phyloP scores from a whole-genome alignment of 2,797 vertebrate genomes.

The Argya squamiceps region DNA sequence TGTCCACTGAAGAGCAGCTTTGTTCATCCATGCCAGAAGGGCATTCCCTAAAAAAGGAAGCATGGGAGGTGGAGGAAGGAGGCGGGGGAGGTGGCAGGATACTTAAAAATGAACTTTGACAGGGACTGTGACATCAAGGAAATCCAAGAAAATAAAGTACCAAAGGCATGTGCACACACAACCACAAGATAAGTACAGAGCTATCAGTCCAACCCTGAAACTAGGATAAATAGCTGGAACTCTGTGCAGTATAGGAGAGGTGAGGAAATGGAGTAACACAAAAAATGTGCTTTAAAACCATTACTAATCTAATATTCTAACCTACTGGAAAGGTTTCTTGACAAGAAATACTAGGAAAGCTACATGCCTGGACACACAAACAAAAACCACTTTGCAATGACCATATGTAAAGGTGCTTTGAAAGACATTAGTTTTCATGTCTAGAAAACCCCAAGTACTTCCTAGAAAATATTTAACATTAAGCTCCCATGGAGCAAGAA shows the following conservation, averaged over 20 bases:
- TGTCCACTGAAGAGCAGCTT: neutral
- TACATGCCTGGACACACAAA: neutral
- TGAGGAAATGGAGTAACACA: neutral
- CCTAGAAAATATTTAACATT: neutral
- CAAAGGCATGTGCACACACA: neutral
- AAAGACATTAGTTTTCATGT: neutral
- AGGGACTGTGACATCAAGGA: neutral
- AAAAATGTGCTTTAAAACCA: neutral
- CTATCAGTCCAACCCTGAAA: neutral
- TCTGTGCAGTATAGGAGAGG: neutral
- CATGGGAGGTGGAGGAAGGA: neutral
- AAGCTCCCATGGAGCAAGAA: neutral
- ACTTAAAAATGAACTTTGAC: neutral
- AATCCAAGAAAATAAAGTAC: neutral
- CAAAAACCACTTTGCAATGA: neutral
- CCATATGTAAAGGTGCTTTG: neutral
- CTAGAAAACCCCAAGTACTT: neutral
- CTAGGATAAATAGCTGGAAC: neutral
- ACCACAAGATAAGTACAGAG: neutral
- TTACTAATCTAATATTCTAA: neutral
- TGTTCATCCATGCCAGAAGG: neutral
- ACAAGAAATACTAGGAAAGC: neutral
- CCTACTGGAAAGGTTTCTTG: neutral
- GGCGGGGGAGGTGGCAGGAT: neutral
- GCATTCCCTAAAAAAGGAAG: neutral